Evolutionary conservation across 2,797 vertebrate species (phyloP), one percentile per base, ranked within the genome.

Genomic region (Paratrypauchen microcephalus): DNA sequence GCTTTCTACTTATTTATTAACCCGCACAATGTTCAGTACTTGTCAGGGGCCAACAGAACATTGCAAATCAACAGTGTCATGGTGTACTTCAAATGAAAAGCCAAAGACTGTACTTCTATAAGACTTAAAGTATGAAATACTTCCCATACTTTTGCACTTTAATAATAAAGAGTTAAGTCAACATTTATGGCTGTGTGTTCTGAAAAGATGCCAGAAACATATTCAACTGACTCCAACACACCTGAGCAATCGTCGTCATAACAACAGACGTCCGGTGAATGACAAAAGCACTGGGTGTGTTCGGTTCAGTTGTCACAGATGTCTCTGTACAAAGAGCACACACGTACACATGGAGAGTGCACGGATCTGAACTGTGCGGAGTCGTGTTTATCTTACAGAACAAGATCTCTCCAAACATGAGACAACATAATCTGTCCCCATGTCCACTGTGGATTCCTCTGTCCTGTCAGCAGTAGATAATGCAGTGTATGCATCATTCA

Each of bases 31-130:
- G 55, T 15, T 23, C 55, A 26, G 15, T 63, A 32, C 18, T 52
- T 65, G 26, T 52, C 32, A 47, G 41, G 41, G 12, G 41, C 12
- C 41, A 66, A 66, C 48, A 54, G 65, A 66, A 54, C 64, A 66
- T 36, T 64, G 23, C 23, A 62, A 61, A 60, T 30, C 19, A 41
- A 62, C 41, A 7, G 12, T 41, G 32, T 39, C 59, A 39, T 11
- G 19, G 13, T 23, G 36, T 28, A 64, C 28, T 48, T 64, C 62
- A 64, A 47, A 26, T 26, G 16, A 11, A 63, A 63, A 64, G 41
- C 41, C 62, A 64, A 64, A 47, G 41, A 24, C 15, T 45, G 19
- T 45, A 45, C 39, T 62, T 50, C 54, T 65, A 32, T 32, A 16
- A 23, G 28, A 52, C 16, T 26, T 5, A 39, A 24, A 26, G 8